Percentiles rank a stretch among this genome's conserved stretches.
Conservation (phyloP, 1,140 invertebrate genomes). For the Trichonephila inaurata region DNA sequence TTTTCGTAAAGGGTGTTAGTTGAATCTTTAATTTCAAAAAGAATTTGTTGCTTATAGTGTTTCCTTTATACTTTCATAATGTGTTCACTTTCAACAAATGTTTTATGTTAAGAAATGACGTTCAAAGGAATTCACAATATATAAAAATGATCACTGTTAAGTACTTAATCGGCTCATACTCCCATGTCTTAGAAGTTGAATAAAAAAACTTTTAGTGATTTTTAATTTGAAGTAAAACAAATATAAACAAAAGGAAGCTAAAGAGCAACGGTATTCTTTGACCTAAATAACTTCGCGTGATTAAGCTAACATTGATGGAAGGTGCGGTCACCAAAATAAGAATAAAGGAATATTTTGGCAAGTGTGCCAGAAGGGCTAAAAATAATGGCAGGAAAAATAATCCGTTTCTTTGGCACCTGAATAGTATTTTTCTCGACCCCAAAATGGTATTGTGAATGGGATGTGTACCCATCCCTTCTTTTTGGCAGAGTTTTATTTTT, state of each 20-base stretch:
- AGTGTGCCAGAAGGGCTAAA: conserved; percentile 72
- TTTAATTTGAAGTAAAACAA: not conserved
- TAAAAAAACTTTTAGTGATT: too few relatives aligned
- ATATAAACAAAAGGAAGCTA: not conserved
- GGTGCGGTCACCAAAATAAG: conserved; percentile 16
- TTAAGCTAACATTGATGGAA: conserved; percentile 38
- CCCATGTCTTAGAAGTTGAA: too few relatives aligned
- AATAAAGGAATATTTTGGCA: conserved; percentile 66
- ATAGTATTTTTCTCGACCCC: conserved; percentile 60
- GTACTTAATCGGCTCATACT: too few relatives aligned
- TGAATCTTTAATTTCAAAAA: too few relatives aligned
- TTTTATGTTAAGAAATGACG: too few relatives aligned
- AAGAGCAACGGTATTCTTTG: not conserved
- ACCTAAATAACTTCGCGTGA: conserved; percentile 39
- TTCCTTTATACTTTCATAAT: too few relatives aligned
- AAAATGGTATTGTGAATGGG: conserved; percentile 73
- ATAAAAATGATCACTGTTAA: too few relatives aligned
- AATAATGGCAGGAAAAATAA: conserved; percentile 73
- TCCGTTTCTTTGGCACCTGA: conserved; percentile 61
- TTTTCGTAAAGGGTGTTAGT: too few relatives aligned
- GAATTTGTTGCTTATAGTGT: too few relatives aligned
- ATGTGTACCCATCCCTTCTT: conserved; percentile 8
- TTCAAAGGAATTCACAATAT: too few relatives aligned
- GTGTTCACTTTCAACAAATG: too few relatives aligned
- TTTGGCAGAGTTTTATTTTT: conserved; percentile 24